Conservation (phyloP, 2,888 invertebrate genomes). For the Philonicus albiceps region DNA sequence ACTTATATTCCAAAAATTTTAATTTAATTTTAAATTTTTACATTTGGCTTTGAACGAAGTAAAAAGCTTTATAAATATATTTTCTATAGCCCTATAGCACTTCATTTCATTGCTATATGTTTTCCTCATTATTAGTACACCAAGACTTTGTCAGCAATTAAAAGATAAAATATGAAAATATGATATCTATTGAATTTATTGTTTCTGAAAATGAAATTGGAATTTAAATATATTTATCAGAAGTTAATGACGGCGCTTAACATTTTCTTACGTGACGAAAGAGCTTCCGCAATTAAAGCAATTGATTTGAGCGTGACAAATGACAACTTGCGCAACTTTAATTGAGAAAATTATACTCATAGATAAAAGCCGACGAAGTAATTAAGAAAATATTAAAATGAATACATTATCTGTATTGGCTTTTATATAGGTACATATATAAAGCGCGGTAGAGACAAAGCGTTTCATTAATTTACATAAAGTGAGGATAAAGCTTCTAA, state of each 20-base stretch:
- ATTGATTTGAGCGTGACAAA: not conserved
- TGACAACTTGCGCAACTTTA: not conserved
- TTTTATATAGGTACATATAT: not conserved
- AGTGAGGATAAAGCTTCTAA: not conserved
- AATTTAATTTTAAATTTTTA: no score
- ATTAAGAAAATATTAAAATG: not conserved
- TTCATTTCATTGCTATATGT: no score
- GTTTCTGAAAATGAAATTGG: not conserved
- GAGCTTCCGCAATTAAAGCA: not conserved
- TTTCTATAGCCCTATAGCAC: no score
- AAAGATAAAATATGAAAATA: no score
- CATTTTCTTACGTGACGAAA: not conserved
- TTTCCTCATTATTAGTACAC: no score
- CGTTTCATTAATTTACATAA: not conserved
- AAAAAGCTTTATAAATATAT: no score
- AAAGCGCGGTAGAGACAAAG: not conserved
- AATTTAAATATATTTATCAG: not conserved
- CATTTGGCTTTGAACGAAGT: no score
- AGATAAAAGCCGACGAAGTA: not conserved
- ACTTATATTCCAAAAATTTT: no score
- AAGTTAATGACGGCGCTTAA: not conserved
- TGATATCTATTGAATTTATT: not conserved
- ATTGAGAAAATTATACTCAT: not conserved
- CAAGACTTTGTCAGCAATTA: no score
- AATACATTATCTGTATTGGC: not conserved